Evolutionary conservation across 1,140 invertebrate genomes (phyloP), one percentile per base, ranked within the genome.

Genomic region (Hylyphantes graminicola): DNA sequence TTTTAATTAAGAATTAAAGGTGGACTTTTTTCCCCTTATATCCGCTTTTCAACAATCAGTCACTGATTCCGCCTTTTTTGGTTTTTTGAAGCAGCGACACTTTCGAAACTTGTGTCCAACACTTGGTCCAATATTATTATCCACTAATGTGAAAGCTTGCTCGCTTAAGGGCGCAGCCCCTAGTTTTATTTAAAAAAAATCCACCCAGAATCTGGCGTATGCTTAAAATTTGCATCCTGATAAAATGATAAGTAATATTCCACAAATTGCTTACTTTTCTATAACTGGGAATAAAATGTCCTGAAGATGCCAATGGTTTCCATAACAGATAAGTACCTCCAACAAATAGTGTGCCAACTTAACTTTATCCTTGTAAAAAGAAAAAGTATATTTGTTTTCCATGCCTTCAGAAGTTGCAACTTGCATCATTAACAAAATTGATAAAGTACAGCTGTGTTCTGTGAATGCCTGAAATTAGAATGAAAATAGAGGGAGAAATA

Each of bases 211-310:
- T 35, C 5, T 35, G 35, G 35, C 35, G 5, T 35, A 35, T 35
- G 35, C 5, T 35, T 35, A 5, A 35, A 35, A 35, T 35, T 35
- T 67, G 15, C 5, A 35, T 35, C 35, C 1, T 35, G 35, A 35
- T 2, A 35, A 0, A 19, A n/a, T 67, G 21, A 17, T 17, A 12
- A 7, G 13, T 72, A 72, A 19, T 72, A 50, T 51, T 7, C 15
- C 53, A 48, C 9, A 50, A 68, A 15, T 59, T 64, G 53, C 55
- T 85, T 76, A 85, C 82, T 72, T 85, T 64, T 85, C 74, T 21
- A 85, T 85, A 2, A 85, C 74, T 8, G 82, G 82, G 12, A 85
- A 51, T 10, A 85, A 51, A 78, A 78, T 72, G 50, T 77, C 67
- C 17, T 70, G 48, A 5, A 85, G 15, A 63, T 59, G 55, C n/a